Base-by-base conservation (phyloP, 2,888 invertebrate species). In the Uloborus plumipes region DNA sequence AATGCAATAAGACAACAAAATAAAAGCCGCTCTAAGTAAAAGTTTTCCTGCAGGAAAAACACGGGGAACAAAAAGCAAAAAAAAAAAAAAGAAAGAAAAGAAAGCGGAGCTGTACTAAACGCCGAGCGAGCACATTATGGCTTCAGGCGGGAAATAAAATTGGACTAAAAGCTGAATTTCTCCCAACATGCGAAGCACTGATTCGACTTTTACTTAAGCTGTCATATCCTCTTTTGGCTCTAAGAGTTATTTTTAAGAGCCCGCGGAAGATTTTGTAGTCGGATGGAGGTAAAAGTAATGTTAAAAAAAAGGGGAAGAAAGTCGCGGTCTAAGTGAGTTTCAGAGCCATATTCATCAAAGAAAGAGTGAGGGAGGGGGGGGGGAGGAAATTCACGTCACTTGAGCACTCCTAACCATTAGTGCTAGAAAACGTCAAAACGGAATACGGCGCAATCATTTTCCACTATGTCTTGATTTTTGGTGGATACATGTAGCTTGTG, bases 171-270 rank as follows among this genome's bases (percentile, higher is more conserved):
- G 39, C 39, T 7, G 39, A 39, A 39, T 39, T 39, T 39, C 39
- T 39, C 9, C 39, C 39, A 39, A 39, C 39, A 39, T 39, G 39
- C 39, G 39, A 39, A 16, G 22, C 58, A 47, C 16, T 47, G 71
- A 72, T 69, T 50, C 67, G 49, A 49, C 61, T 61, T 66, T 76
- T 61, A 69, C 75, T 76, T 76, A 69, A 76, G 50, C 67, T 76
- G 75, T 69, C 75, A 69, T 67, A 61, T 76, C 59, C 75, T 61
- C 31, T 76, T 67, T 61, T 20, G 67, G 16, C 47, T 72, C 50
- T 58, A 18, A 22, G 47, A 61, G 18, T 67, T 69, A 76, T 76
- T 76, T 76, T 61, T 69, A 76, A 72, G 61, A 22, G 50, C 16
- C 22, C 2, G 18, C 11, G 47, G 58, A 31, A 26, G 53, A 53